These are phyloP conservation scores for Bradynema listronoti DNA, from an alignment of 1,140 invertebrate species.

Conservation along the genomic window DNA sequence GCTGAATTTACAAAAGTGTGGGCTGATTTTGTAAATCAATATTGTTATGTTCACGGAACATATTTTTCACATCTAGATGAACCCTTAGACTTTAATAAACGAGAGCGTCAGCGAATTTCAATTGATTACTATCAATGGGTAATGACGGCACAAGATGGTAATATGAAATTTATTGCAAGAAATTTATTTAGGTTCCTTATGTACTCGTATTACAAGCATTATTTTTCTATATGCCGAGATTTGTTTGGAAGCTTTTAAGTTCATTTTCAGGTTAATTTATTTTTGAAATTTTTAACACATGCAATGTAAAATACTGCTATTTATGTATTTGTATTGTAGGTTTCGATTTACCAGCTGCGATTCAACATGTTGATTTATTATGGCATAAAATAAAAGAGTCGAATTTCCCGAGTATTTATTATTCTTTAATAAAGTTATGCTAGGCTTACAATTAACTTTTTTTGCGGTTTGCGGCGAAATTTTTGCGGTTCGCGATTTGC, in stretches of 20 bases:
- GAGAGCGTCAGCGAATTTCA: slow-evolving; percentile 33
- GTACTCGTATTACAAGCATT: slow-evolving; percentile 52
- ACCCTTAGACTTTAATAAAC: slow-evolving; percentile 44
- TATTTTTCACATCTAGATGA: slow-evolving; percentile 50
- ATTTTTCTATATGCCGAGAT: slow-evolving; percentile 52
- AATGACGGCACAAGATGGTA: too few relatives aligned
- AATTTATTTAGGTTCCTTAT: slow-evolving; percentile 48
- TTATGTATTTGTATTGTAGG: slow-evolving; percentile 26
- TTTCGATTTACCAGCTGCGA: slow-evolving; percentile 47
- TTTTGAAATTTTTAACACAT: slow-evolving; percentile 11
- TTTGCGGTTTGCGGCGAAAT: too few relatives aligned
- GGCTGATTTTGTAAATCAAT: slow-evolving; percentile 56
- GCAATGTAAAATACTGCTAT: slow-evolving; percentile 1
- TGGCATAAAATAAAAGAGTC: slow-evolving; percentile 38
- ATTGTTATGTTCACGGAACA: slow-evolving; percentile 56
- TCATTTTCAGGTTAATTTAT: slow-evolving; percentile 43
- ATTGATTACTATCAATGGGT: slow-evolving; percentile 57
- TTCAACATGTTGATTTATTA: slow-evolving; percentile 44
- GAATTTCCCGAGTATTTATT: slow-evolving; percentile 24
- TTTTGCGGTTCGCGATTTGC: slow-evolving; percentile 3
- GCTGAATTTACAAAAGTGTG: slow-evolving; percentile 54
- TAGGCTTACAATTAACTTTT: too few relatives aligned
- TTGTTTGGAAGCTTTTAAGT: slow-evolving; percentile 46
- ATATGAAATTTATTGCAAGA: too few relatives aligned
- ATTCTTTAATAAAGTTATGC: too few relatives aligned